A percentile compares a stretch with the other conserved stretches of the same genome.
These are phyloP conservation scores for Protodeltote pygarga DNA, from an alignment of 2,888 invertebrate species.

Conservation along the genomic window DNA sequence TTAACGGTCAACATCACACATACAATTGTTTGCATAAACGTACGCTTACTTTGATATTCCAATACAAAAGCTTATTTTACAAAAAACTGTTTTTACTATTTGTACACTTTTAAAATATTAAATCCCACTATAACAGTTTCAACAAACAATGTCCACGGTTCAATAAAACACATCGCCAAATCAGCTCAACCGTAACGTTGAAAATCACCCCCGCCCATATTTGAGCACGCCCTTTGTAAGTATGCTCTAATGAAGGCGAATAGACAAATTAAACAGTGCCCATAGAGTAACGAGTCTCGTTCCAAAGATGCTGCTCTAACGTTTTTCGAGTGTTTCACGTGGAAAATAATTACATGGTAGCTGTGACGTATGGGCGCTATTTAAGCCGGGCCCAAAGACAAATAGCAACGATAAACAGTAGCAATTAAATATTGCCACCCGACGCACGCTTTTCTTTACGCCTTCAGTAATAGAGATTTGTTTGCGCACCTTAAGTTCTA, in stretches of 20 bases:
- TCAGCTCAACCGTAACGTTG: constrained; percentile 31
- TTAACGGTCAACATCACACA: too few relatives aligned
- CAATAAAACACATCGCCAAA: constrained; percentile 33
- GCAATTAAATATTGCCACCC: constrained; percentile 85
- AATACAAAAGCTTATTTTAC: too few relatives aligned
- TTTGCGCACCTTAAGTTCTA: constrained; percentile 57
- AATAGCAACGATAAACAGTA: constrained; percentile 83
- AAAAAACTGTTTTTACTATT: too few relatives aligned
- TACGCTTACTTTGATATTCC: too few relatives aligned
- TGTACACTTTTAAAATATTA: neutral
- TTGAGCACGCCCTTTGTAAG: constrained; percentile 56
- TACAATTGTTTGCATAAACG: too few relatives aligned
- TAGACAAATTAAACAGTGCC: constrained; percentile 75
- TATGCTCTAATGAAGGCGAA: constrained; percentile 63
- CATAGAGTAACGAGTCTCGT: constrained; percentile 66
- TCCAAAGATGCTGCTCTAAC: constrained; percentile 64
- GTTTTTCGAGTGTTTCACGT: constrained; percentile 81
- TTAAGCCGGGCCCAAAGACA: constrained; percentile 82
- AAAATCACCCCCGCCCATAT: constrained; percentile 49
- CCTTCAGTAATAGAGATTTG: constrained; percentile 80
- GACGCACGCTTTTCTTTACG: constrained; percentile 84
- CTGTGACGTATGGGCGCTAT: constrained; percentile 83
- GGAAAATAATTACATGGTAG: constrained; percentile 84
- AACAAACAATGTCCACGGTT: constrained; percentile 11
- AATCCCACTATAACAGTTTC: neutral